Percentiles rank a stretch among this genome's conserved stretches.
These are phyloP conservation scores for Erebia epiphron DNA, from an alignment of 2,888 invertebrate species.

Conservation along the genomic window DNA sequence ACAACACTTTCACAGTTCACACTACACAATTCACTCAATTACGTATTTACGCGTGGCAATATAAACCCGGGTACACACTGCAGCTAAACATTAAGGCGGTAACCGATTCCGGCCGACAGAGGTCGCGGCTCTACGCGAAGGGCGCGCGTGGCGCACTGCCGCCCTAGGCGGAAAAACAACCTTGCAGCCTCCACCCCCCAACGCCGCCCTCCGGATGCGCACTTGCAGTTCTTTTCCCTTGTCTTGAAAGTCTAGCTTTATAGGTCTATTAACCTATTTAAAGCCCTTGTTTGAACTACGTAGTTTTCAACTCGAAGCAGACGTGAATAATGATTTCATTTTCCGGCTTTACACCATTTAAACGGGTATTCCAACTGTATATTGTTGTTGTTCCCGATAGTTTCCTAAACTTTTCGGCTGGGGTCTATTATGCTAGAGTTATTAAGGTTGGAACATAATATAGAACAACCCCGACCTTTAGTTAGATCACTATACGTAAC, in stretches of 20 bases:
- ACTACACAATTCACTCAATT: constrained; percentile 39
- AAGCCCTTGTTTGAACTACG: constrained; percentile 28
- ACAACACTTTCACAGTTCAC: constrained; percentile 32
- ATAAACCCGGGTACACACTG: constrained; percentile 40
- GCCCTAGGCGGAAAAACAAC: constrained; percentile 62
- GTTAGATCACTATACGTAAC: no score
- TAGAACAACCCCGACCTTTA: neutral
- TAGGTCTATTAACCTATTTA: constrained; percentile 47
- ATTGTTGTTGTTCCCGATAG: neutral
- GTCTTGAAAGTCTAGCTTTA: constrained; percentile 49
- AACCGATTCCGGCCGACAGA: constrained; percentile 22
- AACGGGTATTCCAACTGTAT: neutral
- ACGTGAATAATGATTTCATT: constrained; percentile 14
- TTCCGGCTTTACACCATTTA: neutral
- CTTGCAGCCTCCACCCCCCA: constrained; percentile 71
- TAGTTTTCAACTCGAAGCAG: constrained; percentile 20
- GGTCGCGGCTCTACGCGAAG: constrained; percentile 40
- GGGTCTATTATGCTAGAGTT: neutral
- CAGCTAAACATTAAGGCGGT: constrained; percentile 35
- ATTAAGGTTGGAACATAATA: neutral
- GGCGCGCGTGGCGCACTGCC: constrained; percentile 72
- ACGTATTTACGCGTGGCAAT: constrained; percentile 36
- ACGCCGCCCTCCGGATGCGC: constrained; percentile 61
- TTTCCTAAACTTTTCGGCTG: neutral
- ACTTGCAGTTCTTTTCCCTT: constrained; percentile 66